Evolutionary conservation across 2,888 invertebrate genomes (phyloP), one percentile per base, ranked within the genome.

Genomic region (Brachypalpus laphriformis): DNA sequence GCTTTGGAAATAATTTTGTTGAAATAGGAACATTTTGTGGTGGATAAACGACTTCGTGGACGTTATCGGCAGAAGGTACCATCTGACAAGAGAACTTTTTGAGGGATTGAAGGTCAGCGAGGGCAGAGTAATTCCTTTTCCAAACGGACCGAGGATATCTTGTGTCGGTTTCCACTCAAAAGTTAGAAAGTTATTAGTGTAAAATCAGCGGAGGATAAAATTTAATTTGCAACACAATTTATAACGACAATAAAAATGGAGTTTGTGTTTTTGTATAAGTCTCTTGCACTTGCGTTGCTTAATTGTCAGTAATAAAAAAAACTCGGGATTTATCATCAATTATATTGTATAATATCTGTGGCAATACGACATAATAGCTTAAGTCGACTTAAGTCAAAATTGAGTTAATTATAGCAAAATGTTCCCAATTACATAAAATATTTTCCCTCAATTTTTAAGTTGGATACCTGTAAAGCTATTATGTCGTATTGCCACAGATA

Each of bases 21-120:
- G 54, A 72, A 77, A 68, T 77, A 42, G 22, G n/a, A 20, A 28
- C 63, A 74, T 56, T 82, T 65, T 57, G 65, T 31, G 49, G 47
- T 11, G 51, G 68, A 70, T 78, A 68, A 68, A 31, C 20, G 47
- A 47, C 20, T 45, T 16, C 2, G 16, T 18, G 45, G 45, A 18
- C 18, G 8, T 2, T 20, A 47, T 16, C 16, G 20, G 9, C 47
- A 20, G 18, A 16, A 20, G 9, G 11, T 1, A 47, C 20, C 20
- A 2, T 42, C 42, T 42, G 42, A n/a, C n/a, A n/a, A n/a, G n/a
- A 8, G 42, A 8, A 42, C 20, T 9, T 2, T 47, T 47, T 20
- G 47, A 20, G 2, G 20, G 18, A 11, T 47, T 54, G 28, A 31
- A 54, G 8, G 16, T 9, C n/a, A 8, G 6, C 6, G 14, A 6